Base-by-base conservation (phyloP, 37 sponge, comb jelly and placozoan species). In the Amphimedon queenslandica region DNA sequence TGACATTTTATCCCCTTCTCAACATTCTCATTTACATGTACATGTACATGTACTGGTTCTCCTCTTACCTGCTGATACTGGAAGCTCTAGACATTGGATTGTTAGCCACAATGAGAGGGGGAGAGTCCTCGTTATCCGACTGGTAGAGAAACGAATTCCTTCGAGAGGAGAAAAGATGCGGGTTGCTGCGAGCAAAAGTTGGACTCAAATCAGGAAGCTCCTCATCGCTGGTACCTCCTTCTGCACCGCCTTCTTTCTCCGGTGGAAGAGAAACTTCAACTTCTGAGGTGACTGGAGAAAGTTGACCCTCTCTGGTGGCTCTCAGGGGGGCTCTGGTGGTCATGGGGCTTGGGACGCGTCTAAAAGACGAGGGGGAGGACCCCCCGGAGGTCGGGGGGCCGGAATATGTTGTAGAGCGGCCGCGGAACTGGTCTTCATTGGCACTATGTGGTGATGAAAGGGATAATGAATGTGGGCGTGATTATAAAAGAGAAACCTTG, bases 111-210 rank as follows among this genome's bases (percentile, higher is more conserved):
- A 2, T 2, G 1, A 23, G 13, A 8, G 56, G 5, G 3, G 51
- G 51, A 47, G 51, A 43, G 51, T 72, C 78, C 1, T 74, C 67
- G 4, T 64, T 66, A 28, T 87, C 87, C 11, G 63, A 57, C 30
- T 66, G 79, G 57, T 88, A 79, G 55, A 88, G 72, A 42, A 82
- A 82, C 42, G 89, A 88, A 42, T 78, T 75, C 11, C 88, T 55
- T n/a, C 88, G 73, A 3, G 23, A 25, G 5, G 40, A 16, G 40
- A 16, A 30, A 34, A 18, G 16, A 28, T 27, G 42, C n/a, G 3
- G 24, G 42, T 21, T 37, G n/a, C 16, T 34, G 21, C 38, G 40
- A 69, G n/a, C 5, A 1, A 2, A 1, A 2, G 42, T 3, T 38
- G 13, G 13, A n/a, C n/a, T n/a, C n/a, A n/a, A n/a, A n/a, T 55